Conservation (phyloP, 2,888 invertebrate species). For the Phalangium opilio region DNA sequence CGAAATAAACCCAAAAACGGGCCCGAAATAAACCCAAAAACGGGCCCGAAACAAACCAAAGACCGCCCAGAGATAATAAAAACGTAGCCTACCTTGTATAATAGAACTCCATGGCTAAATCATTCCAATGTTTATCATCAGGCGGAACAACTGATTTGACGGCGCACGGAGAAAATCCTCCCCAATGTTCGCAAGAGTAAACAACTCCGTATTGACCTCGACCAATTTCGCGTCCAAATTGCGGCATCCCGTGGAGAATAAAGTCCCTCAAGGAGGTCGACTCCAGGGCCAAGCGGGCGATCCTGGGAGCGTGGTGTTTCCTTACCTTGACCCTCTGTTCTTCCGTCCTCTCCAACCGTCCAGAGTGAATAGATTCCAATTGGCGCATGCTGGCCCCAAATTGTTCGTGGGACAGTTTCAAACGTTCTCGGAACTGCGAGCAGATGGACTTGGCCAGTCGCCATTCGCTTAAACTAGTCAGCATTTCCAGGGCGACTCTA, state of each 20-base stretch:
- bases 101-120: constrained; percentile 78
- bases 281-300: constrained; percentile 65
- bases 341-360: constrained; percentile 59
- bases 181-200: constrained; percentile 62
- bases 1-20: too few relatives aligned
- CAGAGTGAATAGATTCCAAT: constrained; percentile 49
- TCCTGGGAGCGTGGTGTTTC: constrained; percentile 59
- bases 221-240: constrained; percentile 38
- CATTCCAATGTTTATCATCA: constrained; percentile 76
- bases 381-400: constrained; percentile 56
- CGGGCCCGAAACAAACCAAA: too few relatives aligned
- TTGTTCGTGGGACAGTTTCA: constrained; percentile 58
- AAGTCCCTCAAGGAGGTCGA: constrained; percentile 66
- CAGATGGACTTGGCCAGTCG: constrained; percentile 56
- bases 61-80: too few relatives aligned
- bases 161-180: constrained; percentile 54
- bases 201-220: constrained; percentile 83
- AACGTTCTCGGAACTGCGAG: constrained; percentile 55
- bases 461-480: constrained; percentile 51
- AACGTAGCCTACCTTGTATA: constrained; percentile 65
- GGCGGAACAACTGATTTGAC: constrained; percentile 76
- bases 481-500: constrained; percentile 49
- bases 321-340: constrained; percentile 58
- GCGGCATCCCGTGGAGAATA: constrained; percentile 48
- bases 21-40: too few relatives aligned